Conservation (phyloP, 2,797 vertebrate species). For the Syncerus caffer region DNA sequence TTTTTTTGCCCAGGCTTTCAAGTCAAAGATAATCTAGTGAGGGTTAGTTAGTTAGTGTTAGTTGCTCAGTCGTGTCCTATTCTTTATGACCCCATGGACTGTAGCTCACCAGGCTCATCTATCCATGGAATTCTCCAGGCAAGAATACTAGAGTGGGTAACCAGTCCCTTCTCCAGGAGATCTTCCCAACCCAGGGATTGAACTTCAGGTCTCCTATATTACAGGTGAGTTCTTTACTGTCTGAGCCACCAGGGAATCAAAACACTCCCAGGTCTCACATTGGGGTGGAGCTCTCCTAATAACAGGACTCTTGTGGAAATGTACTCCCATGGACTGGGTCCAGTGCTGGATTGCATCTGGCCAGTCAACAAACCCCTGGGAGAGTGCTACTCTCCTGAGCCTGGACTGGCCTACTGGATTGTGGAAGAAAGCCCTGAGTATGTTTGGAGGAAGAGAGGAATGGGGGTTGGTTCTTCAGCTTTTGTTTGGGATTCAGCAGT, state of each 20-base stretch:
- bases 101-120: not conserved
- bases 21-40: not conserved
- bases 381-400: not conserved
- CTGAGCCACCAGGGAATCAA: not conserved
- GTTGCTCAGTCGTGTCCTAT: not conserved
- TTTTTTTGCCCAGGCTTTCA: constrained; percentile 6
- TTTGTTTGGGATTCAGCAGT: not conserved
- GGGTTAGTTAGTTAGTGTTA: not conserved
- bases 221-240: not conserved
- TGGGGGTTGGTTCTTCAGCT: not conserved
- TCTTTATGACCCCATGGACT: not conserved
- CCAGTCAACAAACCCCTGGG: not conserved
- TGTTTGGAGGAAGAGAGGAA: not conserved
- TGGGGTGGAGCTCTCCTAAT: not conserved
- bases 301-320: not conserved
- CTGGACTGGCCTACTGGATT: not conserved
- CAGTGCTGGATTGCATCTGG: not conserved
- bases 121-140: not conserved
- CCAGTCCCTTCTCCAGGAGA: not conserved
- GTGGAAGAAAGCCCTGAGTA: not conserved
- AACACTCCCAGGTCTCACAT: not conserved
- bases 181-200: not conserved
- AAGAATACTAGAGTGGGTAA: not conserved
- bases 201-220: not conserved
- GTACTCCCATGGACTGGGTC: not conserved